These are phyloP conservation scores for Caenorhabditis sulstoni DNA, from an alignment of 2,888 invertebrate species.

Conservation along the genomic window DNA sequence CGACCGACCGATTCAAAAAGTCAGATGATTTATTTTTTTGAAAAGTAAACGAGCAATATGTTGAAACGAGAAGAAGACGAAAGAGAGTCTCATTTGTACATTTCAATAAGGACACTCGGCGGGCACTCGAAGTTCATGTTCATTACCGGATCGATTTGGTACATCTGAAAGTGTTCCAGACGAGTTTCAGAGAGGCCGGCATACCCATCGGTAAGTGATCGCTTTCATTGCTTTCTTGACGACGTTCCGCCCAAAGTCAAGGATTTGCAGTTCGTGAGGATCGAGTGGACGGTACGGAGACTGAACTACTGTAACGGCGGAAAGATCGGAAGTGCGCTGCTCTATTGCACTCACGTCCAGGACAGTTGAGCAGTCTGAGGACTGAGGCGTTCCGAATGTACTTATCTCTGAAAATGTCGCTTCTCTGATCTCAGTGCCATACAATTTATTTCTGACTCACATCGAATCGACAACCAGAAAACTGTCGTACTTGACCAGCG, in stretches of 20 bases:
- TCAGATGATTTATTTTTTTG: too few species aligned
- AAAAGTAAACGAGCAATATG: too few species aligned
- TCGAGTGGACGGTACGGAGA: slow-evolving; percentile 5
- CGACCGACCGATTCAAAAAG: too few species aligned
- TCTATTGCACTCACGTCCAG: slow-evolving; percentile 19
- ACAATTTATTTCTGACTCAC: slow-evolving; percentile 14
- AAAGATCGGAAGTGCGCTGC: neutral
- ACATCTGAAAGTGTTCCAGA: slow-evolving; percentile 16
- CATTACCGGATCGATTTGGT: slow-evolving; percentile 21
- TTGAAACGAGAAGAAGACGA: too few species aligned
- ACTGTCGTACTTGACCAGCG: slow-evolving; percentile 33
- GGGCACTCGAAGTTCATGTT: slow-evolving; percentile 49
- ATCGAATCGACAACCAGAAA: slow-evolving; percentile 21
- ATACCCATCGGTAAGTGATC: slow-evolving; percentile 40
- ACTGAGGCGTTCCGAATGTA: too few species aligned
- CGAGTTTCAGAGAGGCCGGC: too few species aligned
- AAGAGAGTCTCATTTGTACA: neutral
- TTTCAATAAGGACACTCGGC: slow-evolving; percentile 29
- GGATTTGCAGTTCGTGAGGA: slow-evolving; percentile 14
- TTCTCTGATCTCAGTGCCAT: too few species aligned
- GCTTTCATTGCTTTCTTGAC: slow-evolving; percentile 26
- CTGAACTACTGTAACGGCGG: slow-evolving; percentile 32
- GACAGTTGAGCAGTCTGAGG: too few species aligned
- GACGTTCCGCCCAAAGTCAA: neutral
- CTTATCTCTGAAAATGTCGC: slow-evolving; percentile 17